These are phyloP conservation scores for Ypsolopha scabrella DNA, from an alignment of 2,888 invertebrate genomes.

Conservation along the genomic window DNA sequence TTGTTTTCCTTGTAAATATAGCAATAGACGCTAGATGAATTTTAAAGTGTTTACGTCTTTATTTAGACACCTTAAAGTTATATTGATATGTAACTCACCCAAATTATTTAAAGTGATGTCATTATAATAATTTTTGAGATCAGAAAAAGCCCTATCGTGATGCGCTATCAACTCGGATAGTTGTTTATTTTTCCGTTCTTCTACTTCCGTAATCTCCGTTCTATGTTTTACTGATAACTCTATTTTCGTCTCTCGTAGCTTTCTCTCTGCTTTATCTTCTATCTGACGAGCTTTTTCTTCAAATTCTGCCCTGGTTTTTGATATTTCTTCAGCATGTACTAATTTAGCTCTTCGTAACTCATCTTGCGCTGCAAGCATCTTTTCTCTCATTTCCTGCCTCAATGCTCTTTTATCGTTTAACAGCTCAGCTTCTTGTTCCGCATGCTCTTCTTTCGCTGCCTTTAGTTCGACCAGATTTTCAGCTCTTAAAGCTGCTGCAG, in stretches of 20 bases:
- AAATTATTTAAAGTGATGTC: conserved; percentile 95
- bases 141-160: conserved; percentile 87
- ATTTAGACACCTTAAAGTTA: too few species aligned
- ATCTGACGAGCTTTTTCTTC: conserved; percentile 63
- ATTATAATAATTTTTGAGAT: conserved; percentile 95
- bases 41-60: too few species aligned
- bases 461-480: conserved; percentile 86
- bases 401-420: conserved; percentile 79
- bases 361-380: conserved; percentile 77
- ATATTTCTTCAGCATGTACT: conserved; percentile 80
- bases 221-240: conserved; percentile 80
- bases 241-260: conserved; percentile 77
- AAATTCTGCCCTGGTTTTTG: conserved; percentile 65
- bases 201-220: conserved; percentile 89
- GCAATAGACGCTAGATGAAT: too few species aligned
- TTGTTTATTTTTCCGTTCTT: conserved; percentile 92
- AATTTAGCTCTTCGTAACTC: conserved; percentile 79
- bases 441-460: conserved; percentile 86
- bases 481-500: conserved; percentile 85
- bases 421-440: conserved; percentile 80
- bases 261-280: conserved; percentile 76
- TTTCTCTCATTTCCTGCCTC: conserved; percentile 76
- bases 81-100: too few species aligned
- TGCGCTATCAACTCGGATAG: conserved; percentile 82
- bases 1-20: too few species aligned